Evolutionary conservation across 1,140 invertebrate species (phyloP), one percentile per base, ranked within the genome.

Genomic region (Acromyrmex echinatior): DNA sequence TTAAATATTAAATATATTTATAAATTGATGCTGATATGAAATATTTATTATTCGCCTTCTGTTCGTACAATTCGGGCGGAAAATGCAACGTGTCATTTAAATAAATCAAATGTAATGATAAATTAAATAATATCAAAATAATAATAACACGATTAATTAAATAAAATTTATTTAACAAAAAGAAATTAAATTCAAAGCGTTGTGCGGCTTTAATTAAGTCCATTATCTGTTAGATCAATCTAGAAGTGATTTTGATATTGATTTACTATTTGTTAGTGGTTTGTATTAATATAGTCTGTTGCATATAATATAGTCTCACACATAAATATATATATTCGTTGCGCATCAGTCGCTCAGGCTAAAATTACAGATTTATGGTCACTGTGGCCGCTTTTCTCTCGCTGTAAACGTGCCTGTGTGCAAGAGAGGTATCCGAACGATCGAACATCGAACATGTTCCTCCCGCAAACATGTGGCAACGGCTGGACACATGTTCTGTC

Each of bases 351-450:
- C 68, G 35, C 0, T 49, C 25, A 68, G 31, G 70, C 80, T 84
- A 84, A 84, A 84, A 84, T 84, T 84, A 84, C 80, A 76, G 70
- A 84, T 84, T 84, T 84, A 84, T n/a, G 56, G 70, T 51, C 28
- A 39, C 80, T 84, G 39, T 62, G 80, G 39, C 70, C 70, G 80
- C 80, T 63, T 84, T 84, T 84, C 80, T 84, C 80, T 62, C 39
- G 39, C 14, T 51, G 56, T 82, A 70, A 82, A 82, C 80, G 80
- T 39, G 25, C n/a, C 80, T 62, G 35, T 62, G 39, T 2, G 35
- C 80, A 35, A 76, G 70, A 81, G 63, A 73, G 80, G 18, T 31
- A 53, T 76, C 35, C 80, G 63, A 39, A 56, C 28, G 14, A 81
- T 71, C 65, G 31, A 71, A 25, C 25, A 25, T 25, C 25, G 25